Evolutionary conservation across 2,888 invertebrate genomes (phyloP), one percentile per base, ranked within the genome.

Genomic region (Drosophila atripex): DNA sequence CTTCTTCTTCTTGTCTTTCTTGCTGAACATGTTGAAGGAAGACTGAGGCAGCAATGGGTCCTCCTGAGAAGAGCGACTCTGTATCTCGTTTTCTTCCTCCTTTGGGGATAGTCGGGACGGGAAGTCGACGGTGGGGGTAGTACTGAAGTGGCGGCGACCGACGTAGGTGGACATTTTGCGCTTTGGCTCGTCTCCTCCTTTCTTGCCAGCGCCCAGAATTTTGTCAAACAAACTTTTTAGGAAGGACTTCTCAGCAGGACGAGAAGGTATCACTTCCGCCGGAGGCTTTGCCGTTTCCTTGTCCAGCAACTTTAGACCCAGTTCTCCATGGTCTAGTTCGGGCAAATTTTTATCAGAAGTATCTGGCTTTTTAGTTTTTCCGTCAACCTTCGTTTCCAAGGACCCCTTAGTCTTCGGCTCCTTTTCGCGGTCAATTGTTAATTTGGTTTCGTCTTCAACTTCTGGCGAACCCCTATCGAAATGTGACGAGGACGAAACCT

Each of bases 291-390:
- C 32, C 28, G 21, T 25, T 9, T 9, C 52, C 12, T 14, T 49
- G 28, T 52, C 49, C 7, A 18, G 23, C 23, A 70, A 28, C 8
- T 70, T 70, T 6, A 70, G n/a, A 3, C 50, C 18, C 3, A 70
- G 35, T 18, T 70, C 73, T n/a, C 65, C 70, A 1, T 51, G n/a
- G 8, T 64, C 35, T 12, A 70, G 28, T 21, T 59, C 6, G 3
- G 68, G 68, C 9, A 18, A 59, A 0, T 38, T 21, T 12, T 43
- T 61, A 11, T 14, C 16, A 4, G 12, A 5, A 9, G 9, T 28
- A 9, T 28, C 9, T 9, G 8, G 9, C 28, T 28, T 9, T 9
- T 28, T 28, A 9, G 2, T 9, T 28, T 28, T 9, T 32, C 32
- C 28, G 12, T 32, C 38, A 4, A 3, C 23, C 6, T 32, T 28